Evolutionary conservation across 2,888 invertebrate species (phyloP), one percentile per base, ranked within the genome.

Genomic region (Seira sanloemensis): DNA sequence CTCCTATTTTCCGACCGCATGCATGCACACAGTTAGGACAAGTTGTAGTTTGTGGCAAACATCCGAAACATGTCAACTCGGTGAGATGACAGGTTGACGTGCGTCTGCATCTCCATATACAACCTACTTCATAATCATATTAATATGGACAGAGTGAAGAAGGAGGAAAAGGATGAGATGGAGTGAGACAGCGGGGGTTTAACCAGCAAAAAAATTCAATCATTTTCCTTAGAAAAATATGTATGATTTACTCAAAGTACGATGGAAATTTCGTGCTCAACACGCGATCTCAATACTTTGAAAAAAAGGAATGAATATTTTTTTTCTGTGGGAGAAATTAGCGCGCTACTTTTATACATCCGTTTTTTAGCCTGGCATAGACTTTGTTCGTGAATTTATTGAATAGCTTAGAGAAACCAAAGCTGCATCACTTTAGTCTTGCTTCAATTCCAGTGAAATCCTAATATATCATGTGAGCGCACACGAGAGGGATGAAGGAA

Each of bases 11-110:
- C n/a, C n/a, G n/a, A n/a, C n/a, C n/a, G n/a, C n/a, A n/a, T n/a
- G n/a, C n/a, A n/a, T n/a, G n/a, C n/a, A n/a, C n/a, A n/a, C n/a
- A n/a, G n/a, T n/a, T n/a, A n/a, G n/a, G n/a, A n/a, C n/a, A n/a
- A n/a, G n/a, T n/a, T n/a, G n/a, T n/a, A n/a, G n/a, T n/a, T n/a
- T n/a, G n/a, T n/a, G 58, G 58, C n/a, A 58, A n/a, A 58, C 58
- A 58, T 58, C 58, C 58, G 58, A 58, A 58, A 58, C 58, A 58
- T 58, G 58, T 58, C 58, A 58, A 58, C 58, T 37, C 18, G 2
- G 2, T 27, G 12, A 68, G 27, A 68, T 68, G 68, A 68, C 68
- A 68, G 68, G 68, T 68, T 68, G 68, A 68, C 68, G 37, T 68
- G 68, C 68, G 25, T 68, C 18, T 68, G 68, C 37, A 58, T 68